Evolutionary conservation across 2,797 vertebrate species (phyloP), one percentile per base, ranked within the genome.

Genomic region (Rousettus madagascariensis): DNA sequence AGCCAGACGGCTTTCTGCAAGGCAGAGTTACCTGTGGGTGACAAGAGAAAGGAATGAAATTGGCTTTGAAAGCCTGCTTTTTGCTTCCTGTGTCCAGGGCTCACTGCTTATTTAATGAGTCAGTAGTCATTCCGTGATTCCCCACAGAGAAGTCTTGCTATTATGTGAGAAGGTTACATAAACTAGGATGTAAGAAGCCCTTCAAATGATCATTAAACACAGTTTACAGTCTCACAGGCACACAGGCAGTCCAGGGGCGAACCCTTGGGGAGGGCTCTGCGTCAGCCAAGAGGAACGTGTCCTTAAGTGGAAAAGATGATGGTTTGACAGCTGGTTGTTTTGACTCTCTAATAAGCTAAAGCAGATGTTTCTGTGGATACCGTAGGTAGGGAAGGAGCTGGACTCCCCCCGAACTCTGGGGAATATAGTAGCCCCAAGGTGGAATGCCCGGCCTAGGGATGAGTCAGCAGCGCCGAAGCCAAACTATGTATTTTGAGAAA

Each of bases 211-310:
- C 86, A 59, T 95, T 91, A 95, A 96, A 98, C 93, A 80, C 91
- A 53, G 78, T 96, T 96, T 46, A 95, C 61, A 94, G 84, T 63
- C 97, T 92, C 86, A 51, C 93, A 94, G 72, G 85, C 94, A 75
- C 20, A 55, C 66, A 83, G 65, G 66, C 95, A 59, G 85, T 63
- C 80, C 90, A 74, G 51, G 89, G 84, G 84, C 85, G 74, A 95
- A 74, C 87, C 71, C 92, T 51, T 75, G 71, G 85, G 92, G 79
- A 77, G 95, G 74, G 68, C 94, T 3, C 0, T 96, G 90, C 80
- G 19, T 98, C 97, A 98, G 94, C 83, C 65, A 91, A 88, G 66
- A 96, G 96, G 97, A 98, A 98, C 97, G 96, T 97, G 89, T 97
- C 95, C 59, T 89, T 95, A 38, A 82, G 75, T 85, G 93, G 95